Percentiles rank a stretch among this genome's conserved stretches.
phyloP scores from a whole-genome alignment of 2,888 invertebrate species.

The Sinotaia quadrata region DNA sequence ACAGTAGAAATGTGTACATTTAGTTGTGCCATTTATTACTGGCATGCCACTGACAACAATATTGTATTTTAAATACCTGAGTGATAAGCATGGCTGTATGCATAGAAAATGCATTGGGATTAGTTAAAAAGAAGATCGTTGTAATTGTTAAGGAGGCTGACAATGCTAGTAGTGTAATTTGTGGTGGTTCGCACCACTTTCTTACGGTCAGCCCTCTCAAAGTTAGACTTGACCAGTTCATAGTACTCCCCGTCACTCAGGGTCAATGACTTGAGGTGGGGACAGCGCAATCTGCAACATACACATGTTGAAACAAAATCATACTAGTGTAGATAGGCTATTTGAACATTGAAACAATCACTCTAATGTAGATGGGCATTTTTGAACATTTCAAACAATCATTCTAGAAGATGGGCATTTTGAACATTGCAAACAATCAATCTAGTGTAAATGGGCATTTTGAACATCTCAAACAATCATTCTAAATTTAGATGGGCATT shows the following conservation, averaged over 20 bases:
- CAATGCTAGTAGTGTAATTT: constrained; percentile 94
- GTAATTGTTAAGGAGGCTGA: constrained; percentile 92
- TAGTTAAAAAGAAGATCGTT: constrained; percentile 96
- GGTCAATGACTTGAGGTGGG: constrained; percentile 92
- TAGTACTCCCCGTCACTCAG: constrained; percentile 99
- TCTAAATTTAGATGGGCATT: too few relatives aligned
- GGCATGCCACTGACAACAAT: too few relatives aligned
- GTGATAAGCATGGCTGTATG: not conserved
- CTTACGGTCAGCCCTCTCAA: constrained; percentile 95
- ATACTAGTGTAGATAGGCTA: too few relatives aligned
- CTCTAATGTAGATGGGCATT: too few relatives aligned
- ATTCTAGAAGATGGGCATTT: too few relatives aligned
- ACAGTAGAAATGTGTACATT: not conserved
- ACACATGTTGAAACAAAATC: constrained; percentile 1
- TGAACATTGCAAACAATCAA: too few relatives aligned
- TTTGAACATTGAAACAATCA: too few relatives aligned
- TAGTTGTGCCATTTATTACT: not conserved
- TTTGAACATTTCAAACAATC: too few relatives aligned
- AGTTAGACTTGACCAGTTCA: constrained; percentile 99
- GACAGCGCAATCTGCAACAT: constrained; percentile 83
- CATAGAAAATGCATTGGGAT: constrained; percentile 28
- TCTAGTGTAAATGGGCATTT: too few relatives aligned
- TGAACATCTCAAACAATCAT: too few relatives aligned
- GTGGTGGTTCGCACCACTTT: constrained; percentile 98
- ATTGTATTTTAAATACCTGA: not conserved